Conservation (phyloP, 2,113 vertebrate genomes). For the Xenotilapia longispinis region DNA sequence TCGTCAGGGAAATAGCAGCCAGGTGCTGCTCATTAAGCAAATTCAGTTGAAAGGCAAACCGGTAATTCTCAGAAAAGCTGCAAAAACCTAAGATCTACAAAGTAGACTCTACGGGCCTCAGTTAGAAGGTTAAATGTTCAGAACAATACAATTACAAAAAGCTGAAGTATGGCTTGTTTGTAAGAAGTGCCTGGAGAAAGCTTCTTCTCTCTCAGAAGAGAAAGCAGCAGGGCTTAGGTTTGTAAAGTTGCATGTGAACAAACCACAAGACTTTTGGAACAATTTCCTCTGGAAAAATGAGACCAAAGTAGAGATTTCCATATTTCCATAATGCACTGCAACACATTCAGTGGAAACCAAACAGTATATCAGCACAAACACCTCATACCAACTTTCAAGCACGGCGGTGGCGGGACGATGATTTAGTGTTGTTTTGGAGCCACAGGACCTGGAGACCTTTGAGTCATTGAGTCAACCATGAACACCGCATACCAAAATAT, state of each 20-base stretch:
- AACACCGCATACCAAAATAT: background rate
- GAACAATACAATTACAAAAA: background rate
- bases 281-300: background rate
- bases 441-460: background rate
- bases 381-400: background rate
- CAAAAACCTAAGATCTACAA: background rate
- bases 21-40: background rate
- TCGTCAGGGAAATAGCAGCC: background rate
- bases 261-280: background rate
- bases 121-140: background rate
- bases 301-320: background rate
- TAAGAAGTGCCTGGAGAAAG: background rate
- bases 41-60: background rate
- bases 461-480: background rate
- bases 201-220: background rate
- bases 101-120: background rate
- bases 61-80: background rate
- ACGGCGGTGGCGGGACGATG: accelerated
- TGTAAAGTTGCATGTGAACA: background rate
- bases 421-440: background rate
- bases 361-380: background rate
- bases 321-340: background rate
- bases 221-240: accelerated
- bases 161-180: background rate
- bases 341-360: background rate